Conservation (phyloP, 2,113 vertebrate genomes). For the Vidua chalybeata region DNA sequence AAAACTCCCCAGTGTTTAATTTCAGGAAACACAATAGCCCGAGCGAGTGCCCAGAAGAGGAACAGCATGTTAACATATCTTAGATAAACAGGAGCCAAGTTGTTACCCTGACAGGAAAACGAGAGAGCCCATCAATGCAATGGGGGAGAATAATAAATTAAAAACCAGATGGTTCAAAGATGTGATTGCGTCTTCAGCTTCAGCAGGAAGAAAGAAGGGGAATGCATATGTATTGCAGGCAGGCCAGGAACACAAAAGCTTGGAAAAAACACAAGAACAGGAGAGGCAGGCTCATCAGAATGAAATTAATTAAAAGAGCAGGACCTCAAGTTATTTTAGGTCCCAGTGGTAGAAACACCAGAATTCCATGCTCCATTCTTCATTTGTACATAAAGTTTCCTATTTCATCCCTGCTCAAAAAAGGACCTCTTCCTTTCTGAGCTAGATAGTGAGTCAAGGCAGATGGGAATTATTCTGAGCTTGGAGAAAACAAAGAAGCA, state of each 20-base stretch:
- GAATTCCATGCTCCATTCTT: constrained; percentile 37
- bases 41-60: constrained; percentile 35
- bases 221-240: constrained; percentile 10
- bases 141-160: constrained; percentile 39
- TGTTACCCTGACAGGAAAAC: constrained; percentile 4
- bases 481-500: constrained; percentile 64
- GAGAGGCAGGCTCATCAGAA: constrained; percentile 27
- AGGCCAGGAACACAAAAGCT: constrained; percentile 47
- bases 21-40: constrained; percentile 37
- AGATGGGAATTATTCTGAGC: constrained; percentile 70
- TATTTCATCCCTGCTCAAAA: not conserved
- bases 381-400: constrained; percentile 13
- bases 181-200: constrained; percentile 54
- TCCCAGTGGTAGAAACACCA: constrained; percentile 8
- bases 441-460: constrained; percentile 42
- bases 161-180: constrained; percentile 51
- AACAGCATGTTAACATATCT: constrained; percentile 55
- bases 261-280: not conserved
- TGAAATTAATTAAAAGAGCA: constrained; percentile 70
- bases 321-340: constrained; percentile 62
- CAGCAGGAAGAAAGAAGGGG: constrained; percentile 33
- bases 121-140: constrained; percentile 7
- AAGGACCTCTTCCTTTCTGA: constrained; percentile 52
- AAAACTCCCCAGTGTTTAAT: constrained; percentile 57
- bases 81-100: constrained; percentile 60